phyloP scores from a whole-genome alignment of 1,140 invertebrate species.

The Cydia strobilella region DNA sequence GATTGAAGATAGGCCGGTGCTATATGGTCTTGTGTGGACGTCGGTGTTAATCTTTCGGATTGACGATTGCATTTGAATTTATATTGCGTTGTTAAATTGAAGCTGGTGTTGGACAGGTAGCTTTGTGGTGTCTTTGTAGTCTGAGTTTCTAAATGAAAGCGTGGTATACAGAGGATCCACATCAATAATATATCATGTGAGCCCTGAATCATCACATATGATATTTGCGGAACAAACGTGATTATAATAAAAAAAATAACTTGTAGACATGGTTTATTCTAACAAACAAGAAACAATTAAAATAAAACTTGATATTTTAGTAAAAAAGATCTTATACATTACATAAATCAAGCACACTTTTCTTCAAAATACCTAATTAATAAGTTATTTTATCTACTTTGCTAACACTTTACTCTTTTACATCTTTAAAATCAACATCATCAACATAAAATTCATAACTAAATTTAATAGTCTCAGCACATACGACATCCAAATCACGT shows the following conservation, averaged over 20 bases:
- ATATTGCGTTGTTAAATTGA: slow-evolving; percentile 32
- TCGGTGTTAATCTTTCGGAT: slow-evolving; percentile 31
- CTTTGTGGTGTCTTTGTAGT: neutral
- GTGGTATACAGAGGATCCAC: neutral
- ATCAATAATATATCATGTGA: too few species aligned
- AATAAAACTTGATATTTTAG: too few species aligned
- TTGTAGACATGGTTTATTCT: too few species aligned
- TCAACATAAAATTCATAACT: neutral
- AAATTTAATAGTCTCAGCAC: neutral
- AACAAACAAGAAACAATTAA: too few species aligned
- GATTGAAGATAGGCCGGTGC: slow-evolving; percentile 28
- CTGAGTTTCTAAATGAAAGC: neutral
- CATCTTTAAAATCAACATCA: neutral
- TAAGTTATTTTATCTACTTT: too few species aligned
- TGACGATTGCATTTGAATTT: slow-evolving; percentile 31
- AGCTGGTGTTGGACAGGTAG: slow-evolving; percentile 7
- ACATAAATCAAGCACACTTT: too few species aligned
- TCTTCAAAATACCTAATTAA: too few species aligned
- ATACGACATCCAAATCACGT: slow-evolving; percentile 20
- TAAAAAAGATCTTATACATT: too few species aligned
- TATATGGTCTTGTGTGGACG: slow-evolving; percentile 7
- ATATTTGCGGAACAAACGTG: too few species aligned
- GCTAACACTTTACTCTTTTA: too few species aligned
- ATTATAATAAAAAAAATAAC: too few species aligned
- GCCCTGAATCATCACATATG: too few species aligned